phyloP scores from a whole-genome alignment of 2,888 invertebrate genomes.

The Agrenia bidenticulata region DNA sequence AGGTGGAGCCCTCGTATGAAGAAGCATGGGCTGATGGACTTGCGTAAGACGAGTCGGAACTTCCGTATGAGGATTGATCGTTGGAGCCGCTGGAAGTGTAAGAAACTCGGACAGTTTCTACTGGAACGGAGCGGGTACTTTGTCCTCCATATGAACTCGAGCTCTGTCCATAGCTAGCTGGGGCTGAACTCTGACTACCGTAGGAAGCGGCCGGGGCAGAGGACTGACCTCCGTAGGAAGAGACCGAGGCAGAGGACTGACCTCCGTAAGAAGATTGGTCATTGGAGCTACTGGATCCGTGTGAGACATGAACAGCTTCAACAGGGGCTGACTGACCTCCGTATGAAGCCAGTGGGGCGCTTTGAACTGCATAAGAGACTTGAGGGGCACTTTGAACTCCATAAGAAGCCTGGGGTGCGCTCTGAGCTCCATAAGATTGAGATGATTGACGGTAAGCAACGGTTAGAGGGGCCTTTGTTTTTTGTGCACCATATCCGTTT shows the following conservation, averaged over 20 bases:
- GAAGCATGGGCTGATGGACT: background rate
- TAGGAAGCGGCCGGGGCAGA: background rate
- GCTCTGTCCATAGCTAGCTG: background rate
- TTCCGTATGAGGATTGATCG: background rate
- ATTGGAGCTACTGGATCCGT: too few relatives aligned
- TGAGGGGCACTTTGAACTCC: background rate
- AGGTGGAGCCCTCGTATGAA: background rate
- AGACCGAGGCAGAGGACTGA: background rate
- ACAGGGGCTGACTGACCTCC: background rate
- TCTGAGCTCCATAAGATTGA: background rate
- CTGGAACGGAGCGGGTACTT: background rate
- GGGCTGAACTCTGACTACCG: background rate
- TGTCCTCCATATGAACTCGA: background rate
- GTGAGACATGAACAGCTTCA: too few relatives aligned
- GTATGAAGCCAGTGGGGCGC: background rate
- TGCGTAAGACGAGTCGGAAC: background rate
- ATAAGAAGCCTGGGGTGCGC: background rate
- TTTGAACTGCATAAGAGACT: background rate
- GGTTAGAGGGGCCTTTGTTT: background rate
- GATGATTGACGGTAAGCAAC: background rate
- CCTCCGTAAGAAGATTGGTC: too few relatives aligned
- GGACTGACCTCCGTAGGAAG: background rate
- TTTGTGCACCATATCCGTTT: constrained; percentile 17
- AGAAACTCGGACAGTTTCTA: constrained; percentile 4
- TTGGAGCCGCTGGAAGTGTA: background rate